Percentiles rank a stretch among this genome's conserved stretches.
Evolutionary conservation across 2,113 vertebrate species (phyloP).

Genomic region (Oreocharis arfaki): DNA sequence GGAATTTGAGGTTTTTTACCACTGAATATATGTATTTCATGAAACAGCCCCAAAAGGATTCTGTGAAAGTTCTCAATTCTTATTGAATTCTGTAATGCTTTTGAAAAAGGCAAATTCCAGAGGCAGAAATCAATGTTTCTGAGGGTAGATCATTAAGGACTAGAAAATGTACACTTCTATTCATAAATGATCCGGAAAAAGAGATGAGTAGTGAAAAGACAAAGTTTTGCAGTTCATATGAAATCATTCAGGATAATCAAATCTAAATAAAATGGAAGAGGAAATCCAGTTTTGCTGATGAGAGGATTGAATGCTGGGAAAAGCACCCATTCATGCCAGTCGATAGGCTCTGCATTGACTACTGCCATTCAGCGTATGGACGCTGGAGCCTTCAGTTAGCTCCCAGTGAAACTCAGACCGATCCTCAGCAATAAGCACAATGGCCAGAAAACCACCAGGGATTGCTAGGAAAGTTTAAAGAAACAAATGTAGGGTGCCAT

Average conservation of each 20-base stretch:
- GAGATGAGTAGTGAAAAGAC: conserved; percentile 48
- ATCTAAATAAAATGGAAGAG: conserved; percentile 3
- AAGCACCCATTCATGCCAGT: not conserved
- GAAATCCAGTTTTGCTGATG: not conserved
- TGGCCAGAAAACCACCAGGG: not conserved
- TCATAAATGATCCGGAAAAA: conserved; percentile 54
- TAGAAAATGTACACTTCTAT: conserved; percentile 26
- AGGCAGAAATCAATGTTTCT: conserved; percentile 38
- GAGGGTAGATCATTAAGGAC: conserved; percentile 25
- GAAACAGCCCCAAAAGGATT: not conserved
- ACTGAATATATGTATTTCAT: not conserved
- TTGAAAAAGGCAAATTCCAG: conserved; percentile 36
- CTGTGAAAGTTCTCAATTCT: not conserved
- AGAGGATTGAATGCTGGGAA: not conserved
- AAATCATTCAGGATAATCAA: conserved; percentile 36
- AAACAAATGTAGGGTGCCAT: not conserved
- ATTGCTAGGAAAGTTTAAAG: not conserved
- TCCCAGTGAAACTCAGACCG: not conserved
- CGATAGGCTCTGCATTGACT: not conserved
- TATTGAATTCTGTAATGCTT: not conserved
- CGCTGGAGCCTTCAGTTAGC: not conserved
- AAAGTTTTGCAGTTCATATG: conserved; percentile 19
- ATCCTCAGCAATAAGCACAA: not conserved
- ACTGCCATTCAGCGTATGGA: not conserved
- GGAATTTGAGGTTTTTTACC: not conserved